Percentiles rank a stretch among this genome's conserved stretches.
Evolutionary conservation across 37 sponge, comb jelly and placozoan genomes (phyloP).

Genomic region (Spongia lamella): DNA sequence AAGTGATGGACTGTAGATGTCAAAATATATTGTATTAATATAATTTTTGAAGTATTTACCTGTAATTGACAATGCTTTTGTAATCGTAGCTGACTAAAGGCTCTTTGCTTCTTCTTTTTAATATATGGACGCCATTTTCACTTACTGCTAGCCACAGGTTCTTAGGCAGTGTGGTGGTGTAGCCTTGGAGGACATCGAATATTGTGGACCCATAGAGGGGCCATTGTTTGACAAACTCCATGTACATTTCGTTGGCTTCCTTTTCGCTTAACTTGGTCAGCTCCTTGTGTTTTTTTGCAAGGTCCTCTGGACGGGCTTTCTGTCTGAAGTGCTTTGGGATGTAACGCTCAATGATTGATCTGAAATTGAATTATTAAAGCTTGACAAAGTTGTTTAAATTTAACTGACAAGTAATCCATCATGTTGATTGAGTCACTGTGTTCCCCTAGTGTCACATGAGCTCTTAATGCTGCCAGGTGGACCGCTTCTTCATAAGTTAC

Average conservation of each 20-base stretch:
- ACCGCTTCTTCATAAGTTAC: constrained; percentile 77
- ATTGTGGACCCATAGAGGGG: constrained; percentile 91
- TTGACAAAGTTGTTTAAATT: background rate
- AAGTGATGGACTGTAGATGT: constrained; percentile 80
- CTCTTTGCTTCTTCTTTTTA: constrained; percentile 90
- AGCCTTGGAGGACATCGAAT: constrained; percentile 90
- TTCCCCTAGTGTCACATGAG: constrained; percentile 78
- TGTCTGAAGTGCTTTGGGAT: constrained; percentile 84
- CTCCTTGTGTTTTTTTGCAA: constrained; percentile 72
- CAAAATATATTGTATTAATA: background rate
- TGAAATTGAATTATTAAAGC: constrained; percentile 2
- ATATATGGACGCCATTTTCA: constrained; percentile 83
- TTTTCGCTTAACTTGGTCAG: constrained; percentile 51
- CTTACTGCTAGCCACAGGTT: constrained; percentile 95
- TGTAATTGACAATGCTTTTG: constrained; percentile 92
- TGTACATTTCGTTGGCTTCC: constrained; percentile 78
- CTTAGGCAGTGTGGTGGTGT: constrained; percentile 91
- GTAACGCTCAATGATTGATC: constrained; percentile 71
- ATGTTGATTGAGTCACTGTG: constrained; percentile 54
- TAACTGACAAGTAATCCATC: constrained; percentile 63
- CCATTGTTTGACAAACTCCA: constrained; percentile 87
- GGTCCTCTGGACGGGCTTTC: constrained; percentile 70
- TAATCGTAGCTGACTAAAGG: constrained; percentile 92
- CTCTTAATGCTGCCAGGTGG: constrained; percentile 83
- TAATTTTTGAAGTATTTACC: constrained; percentile 43